Conservation (phyloP, 2,113 vertebrate species). For the Cyprinus carpio region DNA sequence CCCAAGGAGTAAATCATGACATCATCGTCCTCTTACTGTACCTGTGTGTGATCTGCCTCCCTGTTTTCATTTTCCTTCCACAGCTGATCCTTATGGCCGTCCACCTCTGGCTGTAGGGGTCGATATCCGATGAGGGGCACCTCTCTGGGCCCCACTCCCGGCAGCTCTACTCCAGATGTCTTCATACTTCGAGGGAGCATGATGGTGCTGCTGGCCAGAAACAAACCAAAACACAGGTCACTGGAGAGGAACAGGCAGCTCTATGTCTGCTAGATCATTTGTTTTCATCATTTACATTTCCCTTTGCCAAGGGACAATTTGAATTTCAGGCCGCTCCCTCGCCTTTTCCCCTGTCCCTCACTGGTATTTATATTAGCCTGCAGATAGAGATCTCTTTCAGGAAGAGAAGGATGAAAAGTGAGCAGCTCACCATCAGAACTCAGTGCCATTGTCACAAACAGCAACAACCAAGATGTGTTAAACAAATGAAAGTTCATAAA, state of each 20-base stretch:
- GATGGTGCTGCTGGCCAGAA: slow-evolving; percentile 51
- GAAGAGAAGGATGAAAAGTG: slow-evolving; percentile 58
- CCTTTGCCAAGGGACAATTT: slow-evolving; percentile 63
- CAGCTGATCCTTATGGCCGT: slow-evolving; percentile 46
- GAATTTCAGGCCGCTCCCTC: slow-evolving; percentile 63
- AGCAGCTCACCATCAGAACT: background rate
- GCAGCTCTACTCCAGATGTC: slow-evolving; percentile 72
- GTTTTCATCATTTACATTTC: slow-evolving; percentile 63
- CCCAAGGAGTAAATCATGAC: background rate
- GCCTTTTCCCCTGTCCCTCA: slow-evolving; percentile 60
- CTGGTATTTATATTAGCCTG: slow-evolving; percentile 59
- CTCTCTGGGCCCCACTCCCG: slow-evolving; percentile 71
- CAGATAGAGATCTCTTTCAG: slow-evolving; percentile 66
- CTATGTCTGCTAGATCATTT: slow-evolving; percentile 55
- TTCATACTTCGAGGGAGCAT: slow-evolving; percentile 76
- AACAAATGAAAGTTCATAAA: background rate
- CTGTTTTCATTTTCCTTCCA: slow-evolving; percentile 47
- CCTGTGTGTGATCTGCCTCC: slow-evolving; percentile 64
- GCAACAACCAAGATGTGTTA: background rate
- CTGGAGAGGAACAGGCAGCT: background rate
- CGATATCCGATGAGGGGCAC: slow-evolving; percentile 79
- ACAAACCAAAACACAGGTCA: slow-evolving; percentile 11
- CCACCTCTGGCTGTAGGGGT: slow-evolving; percentile 64
- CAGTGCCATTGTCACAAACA: background rate
- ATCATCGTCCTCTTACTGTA: slow-evolving; percentile 44